phyloP scores from a whole-genome alignment of 2,797 vertebrate species.

The Chloroceryle inda region DNA sequence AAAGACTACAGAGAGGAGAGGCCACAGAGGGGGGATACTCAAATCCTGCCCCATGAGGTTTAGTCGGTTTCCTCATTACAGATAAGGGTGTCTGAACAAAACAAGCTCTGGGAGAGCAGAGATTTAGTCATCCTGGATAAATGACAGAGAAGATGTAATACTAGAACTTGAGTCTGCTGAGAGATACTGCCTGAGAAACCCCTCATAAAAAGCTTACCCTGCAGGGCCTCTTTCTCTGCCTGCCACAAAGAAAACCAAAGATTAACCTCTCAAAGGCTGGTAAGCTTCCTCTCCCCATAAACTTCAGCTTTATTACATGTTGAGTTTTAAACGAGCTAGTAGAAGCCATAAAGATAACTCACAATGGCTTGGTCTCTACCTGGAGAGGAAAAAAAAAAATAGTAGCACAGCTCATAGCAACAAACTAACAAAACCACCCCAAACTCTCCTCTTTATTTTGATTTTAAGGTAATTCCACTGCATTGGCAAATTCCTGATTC shows the following conservation, averaged over 20 bases:
- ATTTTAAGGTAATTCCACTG: neutral
- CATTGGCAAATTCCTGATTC: neutral
- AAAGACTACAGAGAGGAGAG: neutral
- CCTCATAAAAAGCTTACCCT: neutral
- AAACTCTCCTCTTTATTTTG: neutral
- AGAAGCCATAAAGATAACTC: neutral
- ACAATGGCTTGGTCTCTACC: neutral
- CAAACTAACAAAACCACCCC: neutral
- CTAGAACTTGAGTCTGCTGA: neutral
- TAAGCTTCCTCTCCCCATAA: neutral
- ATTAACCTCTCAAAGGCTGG: neutral
- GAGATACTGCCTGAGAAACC: neutral
- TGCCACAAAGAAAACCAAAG: neutral
- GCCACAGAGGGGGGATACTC: neutral
- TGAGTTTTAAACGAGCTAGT: neutral
- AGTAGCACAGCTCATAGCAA: neutral
- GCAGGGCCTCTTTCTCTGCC: neutral
- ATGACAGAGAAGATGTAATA: neutral
- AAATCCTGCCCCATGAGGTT: neutral
- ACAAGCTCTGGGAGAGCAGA: neutral
- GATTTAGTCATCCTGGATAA: neutral
- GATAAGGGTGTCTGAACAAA: neutral
- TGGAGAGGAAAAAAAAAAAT: neutral
- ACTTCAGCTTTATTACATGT: neutral
- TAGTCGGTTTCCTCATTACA: neutral